Evolutionary conservation across 1,140 invertebrate species (phyloP), one percentile per base, ranked within the genome.

Genomic region (Sarcophaga bullata): DNA sequence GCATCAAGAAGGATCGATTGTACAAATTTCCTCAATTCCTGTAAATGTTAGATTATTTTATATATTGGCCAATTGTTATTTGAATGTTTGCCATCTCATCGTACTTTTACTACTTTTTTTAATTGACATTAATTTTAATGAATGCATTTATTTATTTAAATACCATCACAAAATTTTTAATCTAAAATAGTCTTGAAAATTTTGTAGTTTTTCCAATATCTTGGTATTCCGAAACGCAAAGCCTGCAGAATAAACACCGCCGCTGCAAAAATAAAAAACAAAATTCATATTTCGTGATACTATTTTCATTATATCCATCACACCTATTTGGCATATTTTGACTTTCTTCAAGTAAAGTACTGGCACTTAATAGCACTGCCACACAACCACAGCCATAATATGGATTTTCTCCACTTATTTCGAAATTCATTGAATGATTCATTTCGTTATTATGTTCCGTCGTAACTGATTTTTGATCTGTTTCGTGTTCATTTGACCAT

Each of bases 351-450:
- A 97, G 90, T 83, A 98, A 91, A 15, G 93, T 94, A 73, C 96
- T 82, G 3, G 93, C 97, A 82, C 93, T 91, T 81, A 94, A 91
- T 8, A 97, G 85, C 82, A 96, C 86, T 82, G 91, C 91, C 25
- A 92, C 92, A 49, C 93, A 93, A 6, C 96, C 97, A 3, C 93
- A 92, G 7, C 95, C 93, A 91, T 98, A 98, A 58, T 94, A 96
- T 15, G 95, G 94, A 91, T 96, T 94, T 82, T 84, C 85, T 13
- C 92, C 93, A 15, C 87, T 87, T 52, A 93, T 90, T 91, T 91
- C 93, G 0, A 93, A 94, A 47, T 93, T 91, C 48, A 96, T 89
- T 82, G 90, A 92, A 86, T 94, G 95, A 84, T 94, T 93, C 6
- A 94, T 93, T 81, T 37, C 25, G 25, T 91, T 86, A 10, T 91